phyloP scores from a whole-genome alignment of 2,888 invertebrate genomes.

The Archips xylosteana region DNA sequence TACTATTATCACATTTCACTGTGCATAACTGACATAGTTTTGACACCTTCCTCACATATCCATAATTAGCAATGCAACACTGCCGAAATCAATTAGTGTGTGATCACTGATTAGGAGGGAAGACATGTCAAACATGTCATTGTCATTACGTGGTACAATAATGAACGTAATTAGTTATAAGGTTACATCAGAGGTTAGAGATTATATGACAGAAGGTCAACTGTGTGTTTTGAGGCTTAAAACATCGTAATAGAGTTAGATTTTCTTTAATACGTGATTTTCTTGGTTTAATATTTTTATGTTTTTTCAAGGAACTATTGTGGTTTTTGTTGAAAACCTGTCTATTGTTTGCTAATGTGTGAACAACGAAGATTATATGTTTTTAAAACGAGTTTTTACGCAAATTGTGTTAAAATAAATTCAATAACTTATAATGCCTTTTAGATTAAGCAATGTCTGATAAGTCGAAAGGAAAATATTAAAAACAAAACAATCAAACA shows the following conservation, averaged over 20 bases:
- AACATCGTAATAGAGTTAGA: not conserved
- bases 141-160: conserved; percentile 35
- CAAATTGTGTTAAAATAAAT: not conserved
- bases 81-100: conserved; percentile 37
- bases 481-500: too few relatives aligned
- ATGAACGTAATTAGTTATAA: conserved; percentile 35
- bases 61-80: conserved; percentile 20
- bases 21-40: conserved; percentile 2
- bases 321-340: not conserved
- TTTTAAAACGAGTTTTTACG: not conserved
- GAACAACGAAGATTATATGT: not conserved
- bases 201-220: not conserved
- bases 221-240: not conserved
- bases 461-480: too few relatives aligned
- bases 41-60: conserved; percentile 4
- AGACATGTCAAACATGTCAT: conserved; percentile 34
- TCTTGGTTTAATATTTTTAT: not conserved
- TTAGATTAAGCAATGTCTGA: too few relatives aligned
- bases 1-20: not conserved
- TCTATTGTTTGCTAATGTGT: conserved; percentile 1
- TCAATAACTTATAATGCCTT: not conserved
- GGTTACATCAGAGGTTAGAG: conserved; percentile 4
- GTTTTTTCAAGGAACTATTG: not conserved
- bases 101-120: conserved; percentile 28
- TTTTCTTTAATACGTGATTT: not conserved